phyloP scores from a whole-genome alignment of 2,888 invertebrate genomes.

The Euplexia lucipara region DNA sequence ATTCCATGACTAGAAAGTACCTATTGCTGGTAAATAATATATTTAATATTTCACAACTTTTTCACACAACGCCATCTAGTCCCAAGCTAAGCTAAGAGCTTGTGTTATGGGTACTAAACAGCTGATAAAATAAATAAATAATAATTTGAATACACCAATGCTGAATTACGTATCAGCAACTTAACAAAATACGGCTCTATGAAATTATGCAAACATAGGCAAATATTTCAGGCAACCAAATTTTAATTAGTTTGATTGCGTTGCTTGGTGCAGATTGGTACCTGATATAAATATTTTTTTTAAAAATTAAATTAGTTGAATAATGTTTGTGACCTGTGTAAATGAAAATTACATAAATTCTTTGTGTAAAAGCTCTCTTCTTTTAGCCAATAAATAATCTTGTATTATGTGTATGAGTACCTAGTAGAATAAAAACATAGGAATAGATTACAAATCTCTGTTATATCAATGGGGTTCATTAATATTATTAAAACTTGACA shows the following conservation, averaged over 20 bases:
- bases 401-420: slow-evolving; percentile 48
- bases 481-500: slow-evolving; percentile 11
- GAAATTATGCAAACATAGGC: neutral
- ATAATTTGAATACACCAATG: slow-evolving; percentile 17
- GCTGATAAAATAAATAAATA: too few species aligned
- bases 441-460: slow-evolving; percentile 37
- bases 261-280: slow-evolving; percentile 2
- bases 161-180: neutral
- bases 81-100: too few species aligned
- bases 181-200: slow-evolving; percentile 6
- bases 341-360: slow-evolving; percentile 34
- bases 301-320: slow-evolving; percentile 19
- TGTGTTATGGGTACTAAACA: too few species aligned
- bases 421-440: slow-evolving; percentile 39
- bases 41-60: too few species aligned
- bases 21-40: slow-evolving; percentile 8
- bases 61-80: too few species aligned
- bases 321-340: slow-evolving; percentile 49
- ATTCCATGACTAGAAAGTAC: slow-evolving; percentile 16
- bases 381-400: slow-evolving; percentile 42
- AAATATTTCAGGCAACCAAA: neutral
- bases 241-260: slow-evolving; percentile 1
- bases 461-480: slow-evolving; percentile 39
- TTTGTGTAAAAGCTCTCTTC: slow-evolving; percentile 56
- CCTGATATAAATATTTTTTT: slow-evolving; percentile 4